Base-by-base conservation (phyloP, 1,140 invertebrate genomes). In the Trichomalopsis sarcophagae region DNA sequence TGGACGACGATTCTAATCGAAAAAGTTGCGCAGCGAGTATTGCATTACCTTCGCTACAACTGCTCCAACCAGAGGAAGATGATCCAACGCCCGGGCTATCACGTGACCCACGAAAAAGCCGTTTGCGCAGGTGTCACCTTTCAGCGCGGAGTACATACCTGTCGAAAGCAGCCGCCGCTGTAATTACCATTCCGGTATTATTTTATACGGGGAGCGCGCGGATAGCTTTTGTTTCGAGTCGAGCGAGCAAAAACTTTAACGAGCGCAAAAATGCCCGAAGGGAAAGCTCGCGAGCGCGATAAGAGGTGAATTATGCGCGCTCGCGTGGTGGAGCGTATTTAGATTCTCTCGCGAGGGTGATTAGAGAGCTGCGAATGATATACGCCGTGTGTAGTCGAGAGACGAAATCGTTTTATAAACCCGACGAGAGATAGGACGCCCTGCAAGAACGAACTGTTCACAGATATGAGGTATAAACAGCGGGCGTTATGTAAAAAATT, bases 81-180 rank as follows among this genome's bases (percentile, higher is more conserved):
- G 68, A 71, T 71, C n/a, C 68, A 27, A 27, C 78, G 33, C 33
- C 40, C 17, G 14, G 40, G 40, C 66, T 73, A 40, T 84, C 82
- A 79, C 68, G 82, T 84, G 82, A 84, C 78, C 88, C 78, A 87
- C 87, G 87, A 86, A 84, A 89, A 88, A 79, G 62, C 79, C 74
- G 82, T 79, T 84, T 84, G 76, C 30, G 47, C 82, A 84, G 82
- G 82, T 84, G 82, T 84, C 82, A 73, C 62, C 27, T 84, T 84
- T 84, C 76, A 27, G 44, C 55, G 21, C 55, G 11, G 1, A 17
- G 21, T n/a, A 14, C 81, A 62, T 30, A 21, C 69, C 36, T 47
- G 30, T 69, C 27, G 84, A 79, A 68, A 68, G 68, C 82, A 44
- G 77, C 33, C 55, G 69, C 76, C 40, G 47, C 69, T 27, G 21